Evolutionary conservation across 2,113 vertebrate species (phyloP), one percentile per base, ranked within the genome.

Genomic region (Gila orcuttii): DNA sequence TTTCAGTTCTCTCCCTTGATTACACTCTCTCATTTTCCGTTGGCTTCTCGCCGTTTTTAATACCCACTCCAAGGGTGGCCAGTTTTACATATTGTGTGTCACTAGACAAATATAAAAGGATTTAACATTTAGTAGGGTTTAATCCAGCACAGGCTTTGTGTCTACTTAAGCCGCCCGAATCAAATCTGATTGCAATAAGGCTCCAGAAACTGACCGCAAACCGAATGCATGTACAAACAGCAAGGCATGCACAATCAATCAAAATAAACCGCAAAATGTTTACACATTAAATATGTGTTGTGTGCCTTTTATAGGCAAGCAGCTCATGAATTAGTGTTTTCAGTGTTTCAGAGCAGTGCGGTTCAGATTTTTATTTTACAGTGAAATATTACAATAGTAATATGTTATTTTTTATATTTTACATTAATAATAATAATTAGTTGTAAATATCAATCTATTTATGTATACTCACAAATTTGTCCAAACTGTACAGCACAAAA

Each of bases 41-140:
- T 87, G 90, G 71, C 52, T 64, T 84, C 82, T 87, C 68, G 71
- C 87, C 79, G 47, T 84, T 86, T 71, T 87, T 83, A 95, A 95
- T 93, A 92, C 92, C 90, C 88, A 92, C 93, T 91, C 92, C 59
- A 83, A 91, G 93, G 93, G 92, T 94, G 94, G 93, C 93, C 93
- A 93, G 92, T 94, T 95, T 93, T 94, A 92, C 93, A 95, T 94
- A 95, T 93, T 94, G 94, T 94, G 92, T 93, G 92, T 92, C 93
- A 94, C 92, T 93, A 93, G 93, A 93, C 84, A 89, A 93, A 92
- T 92, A 92, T 94, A 95, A 95, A 92, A 88, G 93, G 94, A 94
- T 95, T 95, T 93, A 94, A 92, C 92, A 94, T 93, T 92, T 94
- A 94, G 93, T 90, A 90, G 93, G 88, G 91, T 92, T 93, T 94